Conservation (phyloP, 2,113 vertebrate genomes). For the Chaetodon trifascialis region DNA sequence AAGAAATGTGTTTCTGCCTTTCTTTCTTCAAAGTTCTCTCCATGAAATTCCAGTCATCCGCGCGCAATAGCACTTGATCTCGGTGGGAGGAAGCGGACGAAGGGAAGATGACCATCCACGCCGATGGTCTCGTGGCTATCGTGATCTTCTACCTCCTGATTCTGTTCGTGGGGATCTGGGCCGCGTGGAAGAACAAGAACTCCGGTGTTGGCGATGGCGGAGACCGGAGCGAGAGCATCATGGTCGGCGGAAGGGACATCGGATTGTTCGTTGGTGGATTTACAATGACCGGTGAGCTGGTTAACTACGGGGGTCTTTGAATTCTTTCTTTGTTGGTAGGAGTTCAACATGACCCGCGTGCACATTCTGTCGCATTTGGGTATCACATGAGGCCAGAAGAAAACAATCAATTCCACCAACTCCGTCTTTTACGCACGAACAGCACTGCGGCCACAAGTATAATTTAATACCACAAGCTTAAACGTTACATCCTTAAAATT, state of each 20-base stretch:
- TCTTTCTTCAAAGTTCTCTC: slow-evolving; percentile 65
- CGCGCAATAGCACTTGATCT: slow-evolving; percentile 66
- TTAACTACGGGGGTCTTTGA: neutral
- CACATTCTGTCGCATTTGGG: neutral
- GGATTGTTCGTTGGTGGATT: slow-evolving; percentile 96
- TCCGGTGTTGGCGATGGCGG: slow-evolving; percentile 71
- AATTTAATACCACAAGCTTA: neutral
- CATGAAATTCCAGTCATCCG: slow-evolving; percentile 81
- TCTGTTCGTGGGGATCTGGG: slow-evolving; percentile 96
- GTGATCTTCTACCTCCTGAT: slow-evolving; percentile 95
- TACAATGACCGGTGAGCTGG: slow-evolving; percentile 95
- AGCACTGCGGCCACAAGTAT: neutral
- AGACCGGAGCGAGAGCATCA: slow-evolving; percentile 93
- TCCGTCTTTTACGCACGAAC: slow-evolving; percentile 52
- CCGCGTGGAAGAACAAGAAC: slow-evolving; percentile 97
- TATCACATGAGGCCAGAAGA: neutral
- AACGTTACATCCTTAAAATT: neutral
- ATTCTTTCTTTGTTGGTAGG: neutral
- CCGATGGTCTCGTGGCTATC: slow-evolving; percentile 94
- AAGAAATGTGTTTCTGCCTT: neutral
- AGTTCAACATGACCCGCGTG: neutral
- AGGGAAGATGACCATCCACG: slow-evolving; percentile 90
- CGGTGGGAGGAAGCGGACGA: slow-evolving; percentile 37
- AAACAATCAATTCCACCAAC: neutral
- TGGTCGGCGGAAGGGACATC: slow-evolving; percentile 97